Evolutionary conservation across 2,888 invertebrate genomes (phyloP).

Genomic region (Cacoxenus indagator): DNA sequence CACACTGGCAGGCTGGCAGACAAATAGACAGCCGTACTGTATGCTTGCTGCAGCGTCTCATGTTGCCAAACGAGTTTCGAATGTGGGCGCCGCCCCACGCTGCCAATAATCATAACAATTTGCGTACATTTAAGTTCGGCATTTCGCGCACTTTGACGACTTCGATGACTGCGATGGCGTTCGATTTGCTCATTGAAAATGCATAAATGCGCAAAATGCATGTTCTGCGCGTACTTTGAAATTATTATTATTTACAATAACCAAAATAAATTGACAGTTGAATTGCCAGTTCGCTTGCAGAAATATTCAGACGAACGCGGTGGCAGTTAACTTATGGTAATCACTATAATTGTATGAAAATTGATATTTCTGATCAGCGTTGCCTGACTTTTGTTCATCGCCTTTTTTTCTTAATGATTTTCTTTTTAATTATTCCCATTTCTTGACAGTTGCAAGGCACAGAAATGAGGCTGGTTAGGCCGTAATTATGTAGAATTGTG

Average conservation of each 20-base stretch:
- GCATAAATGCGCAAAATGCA: conserved; percentile 15
- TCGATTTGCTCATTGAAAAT: conserved; percentile 23
- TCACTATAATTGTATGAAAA: conserved; percentile 64
- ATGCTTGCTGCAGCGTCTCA: neutral
- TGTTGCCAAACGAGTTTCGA: conserved; percentile 19
- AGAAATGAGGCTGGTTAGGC: neutral
- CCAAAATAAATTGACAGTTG: conserved; percentile 62
- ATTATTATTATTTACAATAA: conserved; percentile 65
- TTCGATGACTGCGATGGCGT: too few relatives aligned
- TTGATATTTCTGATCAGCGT: conserved; percentile 60
- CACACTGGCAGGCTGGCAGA: conserved; percentile 47
- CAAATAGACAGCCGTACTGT: neutral
- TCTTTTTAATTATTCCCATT: conserved; percentile 38
- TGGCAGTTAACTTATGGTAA: conserved; percentile 64
- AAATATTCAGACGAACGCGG: conserved; percentile 51
- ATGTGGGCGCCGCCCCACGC: conserved; percentile 38
- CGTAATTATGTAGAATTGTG: too few relatives aligned
- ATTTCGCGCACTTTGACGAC: neutral
- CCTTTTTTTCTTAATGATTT: neutral
- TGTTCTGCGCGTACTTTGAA: conserved; percentile 31
- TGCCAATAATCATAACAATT: conserved; percentile 61
- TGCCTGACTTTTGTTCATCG: too few relatives aligned
- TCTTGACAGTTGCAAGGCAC: conserved; percentile 47
- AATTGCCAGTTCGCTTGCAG: conserved; percentile 61
- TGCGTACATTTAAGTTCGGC: conserved; percentile 37